These are phyloP conservation scores for Hoplostethus atlanticus DNA, from an alignment of 2,797 vertebrate genomes.

Conservation along the genomic window DNA sequence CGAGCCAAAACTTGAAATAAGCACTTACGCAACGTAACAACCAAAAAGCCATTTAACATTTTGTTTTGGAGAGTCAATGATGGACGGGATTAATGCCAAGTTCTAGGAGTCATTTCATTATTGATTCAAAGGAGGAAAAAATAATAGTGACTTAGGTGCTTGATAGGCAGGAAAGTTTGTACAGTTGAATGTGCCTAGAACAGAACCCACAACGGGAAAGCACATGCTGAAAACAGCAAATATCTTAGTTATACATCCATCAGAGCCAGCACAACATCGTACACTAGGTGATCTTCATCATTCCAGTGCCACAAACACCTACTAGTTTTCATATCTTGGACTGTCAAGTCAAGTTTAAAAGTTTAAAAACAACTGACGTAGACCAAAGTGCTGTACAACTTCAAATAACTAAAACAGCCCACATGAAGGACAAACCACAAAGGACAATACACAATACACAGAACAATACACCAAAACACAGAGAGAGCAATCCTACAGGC, in stretches of 20 bases:
- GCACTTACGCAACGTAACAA: conserved; percentile 31
- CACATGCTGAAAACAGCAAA: background rate
- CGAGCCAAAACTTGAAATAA: conserved; percentile 35
- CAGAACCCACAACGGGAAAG: conserved; percentile 1
- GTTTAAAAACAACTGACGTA: too few relatives aligned
- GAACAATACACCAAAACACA: too few relatives aligned
- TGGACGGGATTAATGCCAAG: conserved; percentile 46
- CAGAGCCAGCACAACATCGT: too few relatives aligned
- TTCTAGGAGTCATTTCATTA: conserved; percentile 48
- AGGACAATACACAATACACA: too few relatives aligned
- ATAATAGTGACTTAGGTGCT: conserved; percentile 13
- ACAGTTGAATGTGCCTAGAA: background rate
- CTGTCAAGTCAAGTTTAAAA: too few relatives aligned
- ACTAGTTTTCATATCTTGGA: too few relatives aligned
- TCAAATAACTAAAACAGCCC: too few relatives aligned
- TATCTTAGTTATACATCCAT: background rate
- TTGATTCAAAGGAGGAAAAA: conserved; percentile 15
- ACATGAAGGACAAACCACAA: too few relatives aligned
- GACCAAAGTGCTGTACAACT: too few relatives aligned
- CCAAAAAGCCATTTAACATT: conserved; percentile 31
- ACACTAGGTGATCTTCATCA: too few relatives aligned
- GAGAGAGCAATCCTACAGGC: too few relatives aligned
- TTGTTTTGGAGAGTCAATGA: conserved; percentile 38
- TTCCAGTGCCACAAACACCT: too few relatives aligned
- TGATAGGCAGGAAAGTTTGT: conserved; percentile 5